Evolutionary conservation across 1,140 invertebrate genomes (phyloP).

Genomic region (Leptinotarsa defecta): DNA sequence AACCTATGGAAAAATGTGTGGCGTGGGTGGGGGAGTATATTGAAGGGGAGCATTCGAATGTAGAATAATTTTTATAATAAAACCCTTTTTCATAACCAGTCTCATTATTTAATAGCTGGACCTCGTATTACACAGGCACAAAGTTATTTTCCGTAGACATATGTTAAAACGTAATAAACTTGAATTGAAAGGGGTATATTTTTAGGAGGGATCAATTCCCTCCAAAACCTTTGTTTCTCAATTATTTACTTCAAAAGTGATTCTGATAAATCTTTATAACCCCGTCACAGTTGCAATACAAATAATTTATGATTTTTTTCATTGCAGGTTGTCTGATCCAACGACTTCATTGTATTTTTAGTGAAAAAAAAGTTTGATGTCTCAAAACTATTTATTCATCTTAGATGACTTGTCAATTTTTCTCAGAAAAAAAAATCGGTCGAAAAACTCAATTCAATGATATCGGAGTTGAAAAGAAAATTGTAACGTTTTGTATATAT

Average conservation of each 20-base stretch:
- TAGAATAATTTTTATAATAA: too few species aligned
- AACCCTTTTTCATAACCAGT: too few species aligned
- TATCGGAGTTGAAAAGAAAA: neutral
- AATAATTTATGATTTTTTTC: slow-evolving; percentile 17
- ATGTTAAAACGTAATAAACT: too few species aligned
- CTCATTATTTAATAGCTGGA: too few species aligned
- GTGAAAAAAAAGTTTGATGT: slow-evolving; percentile 30
- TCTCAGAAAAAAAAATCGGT: slow-evolving; percentile 22
- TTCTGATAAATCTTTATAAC: neutral
- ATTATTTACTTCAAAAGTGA: neutral
- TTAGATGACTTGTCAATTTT: slow-evolving; percentile 33
- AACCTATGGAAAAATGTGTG: too few species aligned
- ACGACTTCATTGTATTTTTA: slow-evolving; percentile 31
- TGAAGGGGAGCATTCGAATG: too few species aligned
- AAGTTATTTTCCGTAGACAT: too few species aligned
- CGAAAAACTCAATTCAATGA: slow-evolving; percentile 4
- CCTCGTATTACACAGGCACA: too few species aligned
- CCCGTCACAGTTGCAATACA: neutral
- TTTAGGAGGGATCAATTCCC: too few species aligned
- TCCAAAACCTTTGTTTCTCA: neutral
- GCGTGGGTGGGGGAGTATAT: too few species aligned
- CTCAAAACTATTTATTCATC: slow-evolving; percentile 31
- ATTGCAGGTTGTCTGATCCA: slow-evolving; percentile 27
- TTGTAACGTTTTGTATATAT: slow-evolving; percentile 30
- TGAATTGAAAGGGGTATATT: too few species aligned